Percentiles rank a stretch among this genome's conserved stretches.
Conservation (phyloP, 2,797 vertebrate species). For the Echiichthys vipera region DNA sequence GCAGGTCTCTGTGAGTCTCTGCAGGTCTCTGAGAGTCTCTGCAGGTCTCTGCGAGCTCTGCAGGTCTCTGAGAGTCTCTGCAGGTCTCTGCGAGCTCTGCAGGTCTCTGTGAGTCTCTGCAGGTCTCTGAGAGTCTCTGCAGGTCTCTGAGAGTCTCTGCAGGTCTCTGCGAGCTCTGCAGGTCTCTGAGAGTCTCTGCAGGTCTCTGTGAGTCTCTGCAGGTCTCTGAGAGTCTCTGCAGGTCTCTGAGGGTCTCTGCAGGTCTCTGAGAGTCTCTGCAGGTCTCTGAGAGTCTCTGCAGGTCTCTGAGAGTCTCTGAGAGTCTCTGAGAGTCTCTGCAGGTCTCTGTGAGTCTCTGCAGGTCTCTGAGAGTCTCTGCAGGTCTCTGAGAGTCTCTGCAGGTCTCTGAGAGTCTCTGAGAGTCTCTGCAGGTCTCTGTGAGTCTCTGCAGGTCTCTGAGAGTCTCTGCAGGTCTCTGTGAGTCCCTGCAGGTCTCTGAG, state of each 20-base stretch:
- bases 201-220: background rate
- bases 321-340: too few species aligned
- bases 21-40: too few species aligned
- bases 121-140: too few species aligned
- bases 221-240: too few species aligned
- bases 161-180: conserved; percentile 5
- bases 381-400: conserved; percentile 5
- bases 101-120: background rate
- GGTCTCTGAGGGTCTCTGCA: background rate
- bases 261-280: conserved; percentile 8
- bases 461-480: background rate
- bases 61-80: conserved; percentile 9
- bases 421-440: too few species aligned
- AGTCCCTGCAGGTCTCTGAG: too few species aligned
- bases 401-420: too few species aligned
- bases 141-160: background rate
- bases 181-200: background rate
- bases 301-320: background rate
- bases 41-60: background rate
- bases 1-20: background rate
- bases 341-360: background rate
- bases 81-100: background rate
- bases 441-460: background rate
- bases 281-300: background rate
- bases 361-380: conserved; percentile 8